phyloP scores from a whole-genome alignment of 2,888 invertebrate genomes.

The Linyphia triangularis region DNA sequence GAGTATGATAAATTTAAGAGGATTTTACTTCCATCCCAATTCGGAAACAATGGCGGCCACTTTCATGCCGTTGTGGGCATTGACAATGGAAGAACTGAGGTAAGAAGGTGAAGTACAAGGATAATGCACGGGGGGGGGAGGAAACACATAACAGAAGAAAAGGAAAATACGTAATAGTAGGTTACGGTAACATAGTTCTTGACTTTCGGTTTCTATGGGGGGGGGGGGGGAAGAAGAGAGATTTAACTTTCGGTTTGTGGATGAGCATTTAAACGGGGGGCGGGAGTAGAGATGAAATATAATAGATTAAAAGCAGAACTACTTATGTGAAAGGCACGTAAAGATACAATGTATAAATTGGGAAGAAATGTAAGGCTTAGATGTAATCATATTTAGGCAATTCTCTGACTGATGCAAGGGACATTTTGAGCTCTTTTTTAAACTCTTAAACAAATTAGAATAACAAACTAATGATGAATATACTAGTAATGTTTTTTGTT shows the following conservation, averaged over 20 bases:
- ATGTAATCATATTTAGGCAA: too few species aligned
- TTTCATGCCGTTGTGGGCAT: constrained; percentile 50
- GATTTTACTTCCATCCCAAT: not conserved
- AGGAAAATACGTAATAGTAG: constrained; percentile 25
- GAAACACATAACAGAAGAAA: not conserved
- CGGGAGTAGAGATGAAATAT: not conserved
- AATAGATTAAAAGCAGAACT: not conserved
- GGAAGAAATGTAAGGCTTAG: too few species aligned
- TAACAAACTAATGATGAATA: too few species aligned
- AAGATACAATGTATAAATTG: too few species aligned
- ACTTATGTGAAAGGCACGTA: not conserved
- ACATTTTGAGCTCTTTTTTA: too few species aligned
- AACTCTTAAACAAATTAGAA: too few species aligned
- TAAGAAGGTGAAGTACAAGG: constrained; percentile 71
- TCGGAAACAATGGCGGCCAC: constrained; percentile 20
- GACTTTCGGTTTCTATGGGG: constrained; percentile 26
- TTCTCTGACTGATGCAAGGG: too few species aligned
- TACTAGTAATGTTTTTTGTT: too few species aligned
- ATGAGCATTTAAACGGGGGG: not conserved
- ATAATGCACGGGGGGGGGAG: constrained; percentile 7
- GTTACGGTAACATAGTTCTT: constrained; percentile 33
- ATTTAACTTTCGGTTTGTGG: too few species aligned
- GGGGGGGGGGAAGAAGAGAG: not conserved
- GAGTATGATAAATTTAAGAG: constrained; percentile 22
- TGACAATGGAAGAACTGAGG: constrained; percentile 47